Evolutionary conservation across 1,140 invertebrate genomes (phyloP).

Genomic region (Chionoecetes opilio): DNA sequence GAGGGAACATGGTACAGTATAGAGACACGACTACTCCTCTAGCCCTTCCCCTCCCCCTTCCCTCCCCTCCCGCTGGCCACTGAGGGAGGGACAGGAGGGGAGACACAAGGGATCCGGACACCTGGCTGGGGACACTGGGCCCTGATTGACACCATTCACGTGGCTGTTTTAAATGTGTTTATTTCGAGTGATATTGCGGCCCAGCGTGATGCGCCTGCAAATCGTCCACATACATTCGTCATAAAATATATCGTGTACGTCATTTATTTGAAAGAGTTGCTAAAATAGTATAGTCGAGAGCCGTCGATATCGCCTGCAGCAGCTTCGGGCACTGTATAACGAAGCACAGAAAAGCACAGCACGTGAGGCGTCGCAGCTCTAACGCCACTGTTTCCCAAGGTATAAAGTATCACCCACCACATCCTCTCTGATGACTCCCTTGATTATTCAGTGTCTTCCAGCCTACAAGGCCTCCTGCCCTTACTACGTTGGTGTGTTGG

Average conservation of each 20-base stretch:
- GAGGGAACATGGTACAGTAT: neutral
- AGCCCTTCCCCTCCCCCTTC: too few species aligned
- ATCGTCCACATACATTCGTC: slow-evolving; percentile 48
- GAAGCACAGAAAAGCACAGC: too few species aligned
- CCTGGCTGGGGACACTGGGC: slow-evolving; percentile 33
- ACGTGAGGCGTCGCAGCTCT: neutral
- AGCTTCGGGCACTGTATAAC: neutral
- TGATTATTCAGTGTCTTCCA: slow-evolving; percentile 2
- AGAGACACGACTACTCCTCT: neutral
- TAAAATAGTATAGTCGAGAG: neutral
- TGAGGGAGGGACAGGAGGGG: slow-evolving; percentile 1
- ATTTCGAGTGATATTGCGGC: slow-evolving; percentile 57
- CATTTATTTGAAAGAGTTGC: neutral
- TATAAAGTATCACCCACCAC: neutral
- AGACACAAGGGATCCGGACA: neutral
- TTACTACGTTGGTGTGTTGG: neutral
- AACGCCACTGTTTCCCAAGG: neutral
- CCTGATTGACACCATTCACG: slow-evolving; percentile 73
- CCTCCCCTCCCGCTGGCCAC: neutral
- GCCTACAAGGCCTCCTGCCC: neutral
- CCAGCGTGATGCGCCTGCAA: slow-evolving; percentile 54
- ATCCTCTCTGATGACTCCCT: slow-evolving; percentile 15
- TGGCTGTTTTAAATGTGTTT: slow-evolving; percentile 50
- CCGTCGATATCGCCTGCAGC: neutral
- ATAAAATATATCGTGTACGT: slow-evolving; percentile 34